Percentiles rank a stretch among this genome's conserved stretches.
Evolutionary conservation across 2,113 vertebrate species (phyloP).

Genomic region (Canis aureus): DNA sequence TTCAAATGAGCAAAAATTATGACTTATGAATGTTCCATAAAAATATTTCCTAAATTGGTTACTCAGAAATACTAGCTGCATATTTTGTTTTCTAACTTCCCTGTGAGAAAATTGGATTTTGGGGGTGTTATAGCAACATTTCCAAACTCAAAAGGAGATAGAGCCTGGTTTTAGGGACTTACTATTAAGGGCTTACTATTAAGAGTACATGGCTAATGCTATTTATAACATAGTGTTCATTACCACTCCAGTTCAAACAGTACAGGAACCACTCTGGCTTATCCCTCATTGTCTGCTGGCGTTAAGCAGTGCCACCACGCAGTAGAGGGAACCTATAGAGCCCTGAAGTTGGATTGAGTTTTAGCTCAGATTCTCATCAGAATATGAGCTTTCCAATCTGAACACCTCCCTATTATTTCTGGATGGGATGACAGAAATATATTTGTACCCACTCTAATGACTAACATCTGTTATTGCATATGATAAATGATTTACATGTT

Average conservation of each 20-base stretch:
- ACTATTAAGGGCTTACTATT: background rate
- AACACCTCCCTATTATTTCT: background rate
- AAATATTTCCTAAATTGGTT: background rate
- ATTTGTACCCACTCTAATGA: background rate
- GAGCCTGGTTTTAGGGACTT: background rate
- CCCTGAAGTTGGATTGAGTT: background rate
- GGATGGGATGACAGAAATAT: background rate
- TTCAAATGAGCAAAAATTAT: background rate
- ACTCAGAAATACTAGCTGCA: background rate
- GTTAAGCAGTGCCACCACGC: too few relatives aligned
- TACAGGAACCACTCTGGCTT: background rate
- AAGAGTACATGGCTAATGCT: too few relatives aligned
- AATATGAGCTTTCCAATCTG: background rate
- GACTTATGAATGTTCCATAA: background rate
- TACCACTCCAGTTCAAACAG: background rate
- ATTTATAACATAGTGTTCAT: background rate
- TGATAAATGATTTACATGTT: background rate
- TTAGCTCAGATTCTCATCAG: background rate
- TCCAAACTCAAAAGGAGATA: background rate
- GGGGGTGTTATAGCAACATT: background rate
- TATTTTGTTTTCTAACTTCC: background rate
- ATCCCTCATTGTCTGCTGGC: background rate
- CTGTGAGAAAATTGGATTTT: background rate
- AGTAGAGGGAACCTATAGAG: fast-evolving
- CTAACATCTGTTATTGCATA: background rate